Evolutionary conservation across 2,888 invertebrate species (phyloP), one percentile per base, ranked within the genome.

Genomic region (Drosophila parthenogenetica): DNA sequence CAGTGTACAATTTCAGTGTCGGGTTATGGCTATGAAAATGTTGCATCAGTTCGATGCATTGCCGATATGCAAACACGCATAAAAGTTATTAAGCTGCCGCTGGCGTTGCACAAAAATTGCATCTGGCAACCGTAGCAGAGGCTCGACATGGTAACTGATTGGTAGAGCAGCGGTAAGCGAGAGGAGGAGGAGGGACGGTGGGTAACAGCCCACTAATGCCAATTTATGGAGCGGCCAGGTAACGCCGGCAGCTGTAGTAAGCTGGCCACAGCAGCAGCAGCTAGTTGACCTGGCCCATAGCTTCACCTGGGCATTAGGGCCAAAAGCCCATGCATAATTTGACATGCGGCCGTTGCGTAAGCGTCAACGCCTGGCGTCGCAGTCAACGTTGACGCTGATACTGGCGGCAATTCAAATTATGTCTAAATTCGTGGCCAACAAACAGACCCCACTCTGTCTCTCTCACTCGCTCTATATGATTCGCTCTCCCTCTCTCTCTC

Each of bases 21-120:
- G 25, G 17, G 5, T 11, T 2, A 17, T 32, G 17, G 5, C 13
- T 2, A 17, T 22, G 16, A 25, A 67, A 63, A 77, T 59, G 65
- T 87, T 60, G 51, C 85, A 67, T 63, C 85, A 73, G 66, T 65
- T 63, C 73, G 66, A 65, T 79, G 82, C 75, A 69, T 60, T 71
- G 76, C 68, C 79, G 76, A 81, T 89, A 84, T 89, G 87, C 89
- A 89, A 88, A 89, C 79, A 89, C 73, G 87, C 88, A 81, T 87
- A 85, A 82, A 85, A 87, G 86, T 85, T 89, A 88, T 86, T 86
- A 88, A 79, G 78, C 81, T 70, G 80, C 78, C 82, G 74, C 55
- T 62, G 54, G 69, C 69, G 61, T 63, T 70, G 69, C 78, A 76
- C 69, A 72, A 72, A 75, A 81, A 74, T 74, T 70, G 70, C 66